These are phyloP conservation scores for Deroplatys truncata DNA, from an alignment of 2,888 invertebrate genomes.

Conservation along the genomic window DNA sequence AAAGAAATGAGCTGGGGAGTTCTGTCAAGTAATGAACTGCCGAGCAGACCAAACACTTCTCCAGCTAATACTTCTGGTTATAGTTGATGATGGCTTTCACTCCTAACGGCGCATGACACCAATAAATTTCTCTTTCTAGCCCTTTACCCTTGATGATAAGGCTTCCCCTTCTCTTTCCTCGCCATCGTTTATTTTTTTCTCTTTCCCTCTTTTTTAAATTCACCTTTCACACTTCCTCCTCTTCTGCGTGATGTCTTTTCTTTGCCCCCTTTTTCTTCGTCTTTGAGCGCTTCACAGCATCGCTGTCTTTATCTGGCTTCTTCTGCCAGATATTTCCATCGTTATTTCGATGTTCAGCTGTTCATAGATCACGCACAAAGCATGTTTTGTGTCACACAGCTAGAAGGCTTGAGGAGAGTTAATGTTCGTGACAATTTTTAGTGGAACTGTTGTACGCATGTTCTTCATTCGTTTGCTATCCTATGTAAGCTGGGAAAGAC, in stretches of 20 bases:
- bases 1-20: too few relatives aligned
- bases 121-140: slow-evolving; percentile 1
- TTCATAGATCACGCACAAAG: background rate
- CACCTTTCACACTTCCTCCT: background rate
- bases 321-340: background rate
- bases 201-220: background rate
- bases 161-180: background rate
- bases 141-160: slow-evolving; percentile 5
- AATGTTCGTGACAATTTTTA: background rate
- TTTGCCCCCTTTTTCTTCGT: background rate
- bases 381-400: background rate
- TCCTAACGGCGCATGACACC: slow-evolving; percentile 10
- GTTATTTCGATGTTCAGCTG: background rate
- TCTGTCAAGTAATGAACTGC: too few relatives aligned
- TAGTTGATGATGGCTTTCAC: slow-evolving; percentile 1
- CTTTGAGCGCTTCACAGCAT: background rate
- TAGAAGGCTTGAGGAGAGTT: background rate
- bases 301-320: background rate
- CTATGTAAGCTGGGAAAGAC: too few relatives aligned
- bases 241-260: background rate
- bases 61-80: background rate
- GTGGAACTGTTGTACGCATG: background rate
- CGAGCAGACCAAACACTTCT: too few relatives aligned
- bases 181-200: background rate
- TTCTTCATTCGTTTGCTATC: too few relatives aligned